Conservation (phyloP, 2,113 vertebrate genomes). For the Amblyornis subalaris region DNA sequence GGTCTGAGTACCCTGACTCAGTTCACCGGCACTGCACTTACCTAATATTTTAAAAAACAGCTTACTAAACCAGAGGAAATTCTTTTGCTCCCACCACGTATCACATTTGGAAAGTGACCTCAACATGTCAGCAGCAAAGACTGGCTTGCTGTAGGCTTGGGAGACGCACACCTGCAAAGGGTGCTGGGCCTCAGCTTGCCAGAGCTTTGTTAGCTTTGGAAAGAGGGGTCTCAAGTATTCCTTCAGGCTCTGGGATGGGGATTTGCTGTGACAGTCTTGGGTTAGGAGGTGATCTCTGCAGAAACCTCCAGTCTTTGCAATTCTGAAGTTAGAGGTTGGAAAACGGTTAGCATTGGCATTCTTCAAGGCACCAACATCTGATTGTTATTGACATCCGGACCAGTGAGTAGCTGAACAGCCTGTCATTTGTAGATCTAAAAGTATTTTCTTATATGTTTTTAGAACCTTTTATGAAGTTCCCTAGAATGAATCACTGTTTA, state of each 20-base stretch:
- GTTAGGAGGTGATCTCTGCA: not conserved
- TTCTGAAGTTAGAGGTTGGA: not conserved
- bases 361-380: not conserved
- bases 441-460: not conserved
- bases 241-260: not conserved
- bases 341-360: not conserved
- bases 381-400: not conserved
- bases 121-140: not conserved
- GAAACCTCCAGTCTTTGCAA: not conserved
- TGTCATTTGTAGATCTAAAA: not conserved
- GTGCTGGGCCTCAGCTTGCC: not conserved
- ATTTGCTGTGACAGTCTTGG: not conserved
- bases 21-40: not conserved
- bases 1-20: not conserved
- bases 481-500: constrained; percentile 1
- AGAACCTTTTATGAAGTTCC: not conserved
- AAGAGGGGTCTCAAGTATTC: not conserved
- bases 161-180: not conserved
- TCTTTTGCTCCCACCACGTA: not conserved
- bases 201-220: not conserved
- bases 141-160: not conserved
- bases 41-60: not conserved
- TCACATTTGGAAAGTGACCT: not conserved
- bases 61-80: not conserved
- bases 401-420: not conserved